These are phyloP conservation scores for Coreoperca whiteheadi DNA, from an alignment of 2,113 vertebrate genomes.

Conservation along the genomic window DNA sequence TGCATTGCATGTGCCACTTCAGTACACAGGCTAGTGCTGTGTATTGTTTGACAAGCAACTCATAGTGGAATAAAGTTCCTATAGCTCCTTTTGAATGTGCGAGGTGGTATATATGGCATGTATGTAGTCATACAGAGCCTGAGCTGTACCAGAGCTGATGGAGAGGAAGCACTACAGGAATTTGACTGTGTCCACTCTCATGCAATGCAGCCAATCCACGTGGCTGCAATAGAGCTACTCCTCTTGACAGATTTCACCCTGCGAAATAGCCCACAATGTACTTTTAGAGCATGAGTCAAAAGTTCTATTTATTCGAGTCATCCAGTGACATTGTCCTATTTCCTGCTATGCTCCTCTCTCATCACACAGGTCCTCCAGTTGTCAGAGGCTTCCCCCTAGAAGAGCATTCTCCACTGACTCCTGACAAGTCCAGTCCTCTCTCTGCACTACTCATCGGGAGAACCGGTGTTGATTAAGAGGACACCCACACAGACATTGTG, in stretches of 20 bases:
- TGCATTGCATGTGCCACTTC: not conserved
- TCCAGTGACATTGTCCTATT: slow-evolving; percentile 33
- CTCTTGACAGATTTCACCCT: not conserved
- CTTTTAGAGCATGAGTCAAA: slow-evolving; percentile 16
- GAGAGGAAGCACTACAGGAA: not conserved
- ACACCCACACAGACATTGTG: slow-evolving; percentile 50
- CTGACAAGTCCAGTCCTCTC: slow-evolving; percentile 64
- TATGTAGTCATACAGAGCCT: not conserved
- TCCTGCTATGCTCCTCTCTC: slow-evolving; percentile 40
- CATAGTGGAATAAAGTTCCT: too few relatives aligned
- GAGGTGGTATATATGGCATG: not conserved
- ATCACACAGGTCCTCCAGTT: slow-evolving; percentile 57
- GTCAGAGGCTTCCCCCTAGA: slow-evolving; percentile 41
- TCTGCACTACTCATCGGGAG: slow-evolving; percentile 22
- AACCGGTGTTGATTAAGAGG: slow-evolving; percentile 45
- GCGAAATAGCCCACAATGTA: not conserved
- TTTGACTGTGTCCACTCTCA: not conserved
- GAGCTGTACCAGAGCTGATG: not conserved
- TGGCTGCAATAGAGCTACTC: not conserved
- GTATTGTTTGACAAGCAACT: not conserved
- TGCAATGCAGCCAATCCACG: not conserved
- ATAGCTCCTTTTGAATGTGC: not conserved
- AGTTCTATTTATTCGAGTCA: slow-evolving; percentile 25
- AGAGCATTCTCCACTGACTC: slow-evolving; percentile 57
- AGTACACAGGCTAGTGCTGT: not conserved